Evolutionary conservation across 2,888 invertebrate genomes (phyloP).

Genomic region (Villa cingulata): DNA sequence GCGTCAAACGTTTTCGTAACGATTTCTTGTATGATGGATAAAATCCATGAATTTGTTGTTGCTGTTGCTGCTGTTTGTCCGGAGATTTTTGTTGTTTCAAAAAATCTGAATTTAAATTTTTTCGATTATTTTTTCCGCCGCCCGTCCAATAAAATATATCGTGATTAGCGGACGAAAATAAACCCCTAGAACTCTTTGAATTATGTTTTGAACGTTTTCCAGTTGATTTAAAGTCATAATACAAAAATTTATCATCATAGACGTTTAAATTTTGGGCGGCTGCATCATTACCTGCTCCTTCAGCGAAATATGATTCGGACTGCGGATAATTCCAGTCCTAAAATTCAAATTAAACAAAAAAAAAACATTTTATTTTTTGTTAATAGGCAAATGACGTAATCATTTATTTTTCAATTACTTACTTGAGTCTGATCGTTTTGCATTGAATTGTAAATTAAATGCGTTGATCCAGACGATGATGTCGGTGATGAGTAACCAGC

Average conservation of each 20-base stretch:
- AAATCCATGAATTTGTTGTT: slow-evolving; percentile 14
- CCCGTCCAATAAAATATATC: slow-evolving; percentile 33
- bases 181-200: slow-evolving; percentile 5
- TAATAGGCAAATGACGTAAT: neutral
- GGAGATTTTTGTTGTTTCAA: slow-evolving; percentile 1
- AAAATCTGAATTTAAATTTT: slow-evolving; percentile 8
- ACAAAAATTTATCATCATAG: slow-evolving; percentile 14
- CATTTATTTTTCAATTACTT: neutral
- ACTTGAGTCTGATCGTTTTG: slow-evolving; percentile 11
- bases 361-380: neutral
- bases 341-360: neutral
- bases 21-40: slow-evolving; percentile 32
- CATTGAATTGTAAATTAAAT: slow-evolving; percentile 25
- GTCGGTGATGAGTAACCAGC: slow-evolving; percentile 33
- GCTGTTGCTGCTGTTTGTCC: neutral
- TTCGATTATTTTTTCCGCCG: slow-evolving; percentile 26
- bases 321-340: slow-evolving; percentile 14
- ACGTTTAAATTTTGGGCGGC: slow-evolving; percentile 11
- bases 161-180: slow-evolving; percentile 17
- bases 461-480: slow-evolving; percentile 32
- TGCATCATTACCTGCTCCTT: slow-evolving; percentile 1
- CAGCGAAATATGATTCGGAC: slow-evolving; percentile 1
- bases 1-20: slow-evolving; percentile 5
- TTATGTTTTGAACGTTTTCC: slow-evolving; percentile 12
- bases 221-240: slow-evolving; percentile 13